Evolutionary conservation across 2,797 vertebrate genomes (phyloP), one percentile per base, ranked within the genome.

Genomic region (Streptopelia turtur): DNA sequence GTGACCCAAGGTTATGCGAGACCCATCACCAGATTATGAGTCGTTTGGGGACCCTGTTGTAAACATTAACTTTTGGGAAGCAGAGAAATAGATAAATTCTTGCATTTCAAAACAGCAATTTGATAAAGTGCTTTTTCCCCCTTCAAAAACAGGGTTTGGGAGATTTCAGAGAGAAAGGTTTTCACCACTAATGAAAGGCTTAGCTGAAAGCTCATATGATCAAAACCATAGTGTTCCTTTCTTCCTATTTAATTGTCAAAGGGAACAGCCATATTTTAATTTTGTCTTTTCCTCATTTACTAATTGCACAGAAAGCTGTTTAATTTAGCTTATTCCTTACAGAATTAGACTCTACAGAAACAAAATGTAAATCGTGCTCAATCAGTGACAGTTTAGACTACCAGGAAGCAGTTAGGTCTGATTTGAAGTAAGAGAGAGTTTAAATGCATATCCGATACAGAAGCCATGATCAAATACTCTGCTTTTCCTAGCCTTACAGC

Each of bases 151-250:
- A 75, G 28, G 24, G 37, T 59, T 82, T 75, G 84, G 30, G 43
- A 93, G 78, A 74, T 84, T 83, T 83, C 27, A 52, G 78, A 94
- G n/a, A 64, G 87, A 91, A 87, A 77, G 18, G n/a, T 79, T 89
- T 91, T 84, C 35, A 55, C 25, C 27, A 52, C 74, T 80, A 85
- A 85, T 77, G 47, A 87, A 59, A 66, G 61, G 43, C 24, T 95
- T 56, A 89, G 53, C 49, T 72, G 56, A 90, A 87, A 85, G 63
- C 83, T 79, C n/a, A 1, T 12, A 47, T 15, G 10, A 68, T 85
- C 83, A 84, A 84, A 95, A 66, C 16, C 30, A 55, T 2, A 14
- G n/a, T 4, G 2, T 79, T 76, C 27, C 49, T 74, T 92, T 87
- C 59, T 56, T 92, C 39, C 50, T 69, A 47, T 85, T 71, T 83